Evolutionary conservation across 2,888 invertebrate species (phyloP), one percentile per base, ranked within the genome.

Genomic region (Zele albiditarsus): DNA sequence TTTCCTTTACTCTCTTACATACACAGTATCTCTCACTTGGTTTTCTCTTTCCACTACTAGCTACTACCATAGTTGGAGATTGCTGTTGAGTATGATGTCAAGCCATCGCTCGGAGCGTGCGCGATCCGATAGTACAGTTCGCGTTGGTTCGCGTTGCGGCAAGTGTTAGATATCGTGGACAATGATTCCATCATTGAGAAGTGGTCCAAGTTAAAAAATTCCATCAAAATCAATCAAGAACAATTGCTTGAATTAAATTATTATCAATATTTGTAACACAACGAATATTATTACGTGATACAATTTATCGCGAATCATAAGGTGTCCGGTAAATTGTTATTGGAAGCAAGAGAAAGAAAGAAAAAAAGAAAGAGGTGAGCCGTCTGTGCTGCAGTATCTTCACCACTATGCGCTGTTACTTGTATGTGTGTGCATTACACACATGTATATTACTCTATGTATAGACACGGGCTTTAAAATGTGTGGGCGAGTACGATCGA

Each of bases 51-150:
- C 65, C 74, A 74, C 67, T 69, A 76, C 71, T 73, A 74, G 62
- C 65, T 60, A 75, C 75, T 77, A 70, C 78, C 77, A 73, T 78
- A 78, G 68, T 78, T 78, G 78, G 78, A 73, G 75, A 77, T 78
- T 25, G 31, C 63, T 69, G 62, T 62, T 58, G 68, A 65, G 77
- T 76, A 78, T 77, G 79, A 82, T 82, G 80, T 73, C 77, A 31
- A 71, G 42, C 38, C 33, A 65, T 67, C 57, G 75, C 80, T 77
- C 77, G 76, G 84, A 83, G 83, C 81, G 82, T 84, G 83, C 84
- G 84, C 82, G 80, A 75, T 77, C 74, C 80, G 76, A 79, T 78
- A 77, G 77, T 69, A 73, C 70, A 69, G 71, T 75, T 69, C 74
- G 65, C 73, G 74, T 62, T 74, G 78, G 71, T 75, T 69, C 76